phyloP scores from a whole-genome alignment of 2,113 vertebrate genomes.

The Chionis minor region DNA sequence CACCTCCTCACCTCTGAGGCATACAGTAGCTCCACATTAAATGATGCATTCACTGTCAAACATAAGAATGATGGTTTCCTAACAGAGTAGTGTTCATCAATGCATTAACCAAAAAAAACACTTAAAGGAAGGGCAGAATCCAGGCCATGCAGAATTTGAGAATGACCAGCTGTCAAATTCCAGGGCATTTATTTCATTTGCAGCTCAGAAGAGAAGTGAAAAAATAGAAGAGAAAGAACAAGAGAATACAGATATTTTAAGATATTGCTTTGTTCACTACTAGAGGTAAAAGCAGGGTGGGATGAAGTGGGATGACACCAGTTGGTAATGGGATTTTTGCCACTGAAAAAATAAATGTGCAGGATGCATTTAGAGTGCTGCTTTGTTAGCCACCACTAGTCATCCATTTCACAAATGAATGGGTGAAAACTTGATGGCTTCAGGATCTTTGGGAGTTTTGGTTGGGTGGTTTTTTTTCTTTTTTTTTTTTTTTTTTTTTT shows the following conservation, averaged over 20 bases:
- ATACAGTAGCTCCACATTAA: neutral
- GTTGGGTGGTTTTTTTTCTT: neutral
- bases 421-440: neutral
- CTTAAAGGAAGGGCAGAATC: neutral
- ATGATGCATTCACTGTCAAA: neutral
- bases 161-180: neutral
- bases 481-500: neutral
- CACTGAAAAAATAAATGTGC: neutral
- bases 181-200: neutral
- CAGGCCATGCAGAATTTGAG: neutral
- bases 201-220: neutral
- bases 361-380: neutral
- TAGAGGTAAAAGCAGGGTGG: neutral
- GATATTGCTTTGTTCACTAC: neutral
- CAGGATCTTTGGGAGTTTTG: neutral
- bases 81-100: neutral
- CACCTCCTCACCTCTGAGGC: neutral
- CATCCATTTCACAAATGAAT: neutral
- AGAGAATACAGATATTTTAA: neutral
- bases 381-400: conserved; percentile 2
- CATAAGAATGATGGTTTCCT: neutral
- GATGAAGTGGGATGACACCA: neutral
- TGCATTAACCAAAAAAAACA: neutral
- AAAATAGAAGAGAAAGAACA: neutral
- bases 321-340: neutral